phyloP scores from a whole-genome alignment of 2,113 vertebrate species.

The Rhinopomastus cyanomelas region DNA sequence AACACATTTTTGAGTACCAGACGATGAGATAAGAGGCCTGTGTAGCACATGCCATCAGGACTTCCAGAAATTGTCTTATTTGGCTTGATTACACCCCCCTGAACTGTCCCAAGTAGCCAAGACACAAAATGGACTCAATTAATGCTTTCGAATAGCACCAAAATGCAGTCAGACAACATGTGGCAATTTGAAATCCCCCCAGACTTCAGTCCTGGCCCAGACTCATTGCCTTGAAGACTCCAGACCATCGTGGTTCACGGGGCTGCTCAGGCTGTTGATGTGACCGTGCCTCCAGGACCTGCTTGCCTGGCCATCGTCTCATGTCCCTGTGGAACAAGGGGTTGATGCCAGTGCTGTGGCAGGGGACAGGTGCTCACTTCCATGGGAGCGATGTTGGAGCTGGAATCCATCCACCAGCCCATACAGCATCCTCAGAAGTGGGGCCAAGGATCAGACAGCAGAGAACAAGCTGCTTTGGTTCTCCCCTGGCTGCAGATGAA shows the following conservation, averaged over 20 bases:
- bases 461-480: background rate
- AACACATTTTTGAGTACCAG: background rate
- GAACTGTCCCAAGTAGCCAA: background rate
- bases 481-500: constrained; percentile 2
- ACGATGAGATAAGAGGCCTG: constrained; percentile 52
- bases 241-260: accelerated
- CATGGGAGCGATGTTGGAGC: accelerated
- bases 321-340: accelerated
- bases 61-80: constrained; percentile 8
- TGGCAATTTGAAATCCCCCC: background rate
- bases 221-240: background rate
- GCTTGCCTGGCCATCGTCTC: background rate
- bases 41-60: background rate
- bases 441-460: constrained; percentile 1
- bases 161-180: background rate
- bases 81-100: background rate
- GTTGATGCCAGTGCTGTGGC: accelerated
- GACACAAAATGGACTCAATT: background rate
- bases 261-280: background rate
- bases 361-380: background rate
- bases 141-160: constrained; percentile 2
- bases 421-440: background rate
- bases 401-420: background rate
- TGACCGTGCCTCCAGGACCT: background rate
- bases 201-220: background rate